Base-by-base conservation (phyloP, 2,888 invertebrate species). In the Callosobruchus maculatus region DNA sequence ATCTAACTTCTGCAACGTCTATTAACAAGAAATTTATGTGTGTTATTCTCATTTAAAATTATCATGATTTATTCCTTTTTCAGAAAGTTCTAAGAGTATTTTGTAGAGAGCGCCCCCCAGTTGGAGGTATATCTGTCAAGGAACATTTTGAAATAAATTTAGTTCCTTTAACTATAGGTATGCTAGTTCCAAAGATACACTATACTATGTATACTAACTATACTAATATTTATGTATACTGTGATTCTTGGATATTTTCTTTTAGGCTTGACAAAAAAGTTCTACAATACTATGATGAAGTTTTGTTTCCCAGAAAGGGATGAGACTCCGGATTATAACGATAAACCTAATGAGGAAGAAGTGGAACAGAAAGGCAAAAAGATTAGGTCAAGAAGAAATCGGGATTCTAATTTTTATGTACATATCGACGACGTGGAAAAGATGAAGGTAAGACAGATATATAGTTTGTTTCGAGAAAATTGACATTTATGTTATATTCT, bases 131-230 rank as follows among this genome's bases (percentile, higher is more conserved):
- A 81, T 95, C 97, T 0, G 97, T 99, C 20, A 99, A 99, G 86
- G 99, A 99, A 85, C 98, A 98, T 88, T 98, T 99, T 86, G 99
- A 99, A 89, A 97, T 99, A 78, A 98, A 98, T 88, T 94, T 99
- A 69, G 96, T 97, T 20, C 98, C 99, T 9, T 91, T 99, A 76
- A 94, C 95, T 0, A 96, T 96, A 83, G 94, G 96, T 92, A 83
- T 85, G 83, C 76, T 21, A 21, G 31, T 20, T 31, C n/a, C 22
- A 71, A 20, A 73, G 70, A 68, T 74, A n/a, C n/a, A n/a, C n/a
- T n/a, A n/a, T n/a, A n/a, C n/a, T n/a, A n/a, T n/a, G n/a, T n/a
- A n/a, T n/a, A n/a, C n/a, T n/a, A n/a, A n/a, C n/a, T n/a, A n/a
- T n/a, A n/a, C n/a, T n/a, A n/a, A n/a, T n/a, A n/a, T n/a, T n/a